These are phyloP conservation scores for Tetropium fuscum DNA, from an alignment of 2,888 invertebrate species.

Conservation along the genomic window DNA sequence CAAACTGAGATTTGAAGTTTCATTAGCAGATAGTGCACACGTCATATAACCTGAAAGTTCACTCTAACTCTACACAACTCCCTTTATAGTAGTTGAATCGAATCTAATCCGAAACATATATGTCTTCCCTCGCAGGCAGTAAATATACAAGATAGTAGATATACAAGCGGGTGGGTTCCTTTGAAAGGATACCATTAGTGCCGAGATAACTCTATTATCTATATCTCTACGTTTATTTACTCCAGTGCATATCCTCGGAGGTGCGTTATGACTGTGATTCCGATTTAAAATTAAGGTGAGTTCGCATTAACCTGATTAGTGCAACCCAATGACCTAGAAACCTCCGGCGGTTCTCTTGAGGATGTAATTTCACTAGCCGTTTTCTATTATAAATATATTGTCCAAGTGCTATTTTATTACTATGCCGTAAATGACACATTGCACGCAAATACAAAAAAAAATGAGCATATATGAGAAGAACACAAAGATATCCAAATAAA, in stretches of 20 bases:
- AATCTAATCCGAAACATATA: background rate
- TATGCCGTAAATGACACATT: too few relatives aligned
- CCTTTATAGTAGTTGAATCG: background rate
- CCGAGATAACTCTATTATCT: slow-evolving; percentile 15
- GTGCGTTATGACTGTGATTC: slow-evolving; percentile 19
- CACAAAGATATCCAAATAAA: too few relatives aligned
- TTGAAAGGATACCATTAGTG: slow-evolving; percentile 2
- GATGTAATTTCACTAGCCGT: slow-evolving; percentile 27
- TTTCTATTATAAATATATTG: slow-evolving; percentile 8
- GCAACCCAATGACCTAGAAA: slow-evolving; percentile 37
- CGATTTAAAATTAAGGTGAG: slow-evolving; percentile 17
- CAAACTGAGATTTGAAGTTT: too few relatives aligned
- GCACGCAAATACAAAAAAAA: too few relatives aligned
- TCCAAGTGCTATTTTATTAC: too few relatives aligned
- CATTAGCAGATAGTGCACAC: too few relatives aligned
- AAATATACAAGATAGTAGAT: background rate
- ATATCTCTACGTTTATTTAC: slow-evolving; percentile 9
- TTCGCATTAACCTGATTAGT: slow-evolving; percentile 32
- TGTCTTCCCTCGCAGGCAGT: background rate
- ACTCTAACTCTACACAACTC: background rate
- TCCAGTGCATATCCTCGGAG: slow-evolving; percentile 9
- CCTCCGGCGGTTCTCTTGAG: slow-evolving; percentile 7
- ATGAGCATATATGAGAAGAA: too few relatives aligned
- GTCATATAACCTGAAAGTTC: slow-evolving; percentile 1
- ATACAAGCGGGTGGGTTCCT: background rate